Conservation (phyloP, 23 tunicate species). For the Aplidium turbinatum region DNA sequence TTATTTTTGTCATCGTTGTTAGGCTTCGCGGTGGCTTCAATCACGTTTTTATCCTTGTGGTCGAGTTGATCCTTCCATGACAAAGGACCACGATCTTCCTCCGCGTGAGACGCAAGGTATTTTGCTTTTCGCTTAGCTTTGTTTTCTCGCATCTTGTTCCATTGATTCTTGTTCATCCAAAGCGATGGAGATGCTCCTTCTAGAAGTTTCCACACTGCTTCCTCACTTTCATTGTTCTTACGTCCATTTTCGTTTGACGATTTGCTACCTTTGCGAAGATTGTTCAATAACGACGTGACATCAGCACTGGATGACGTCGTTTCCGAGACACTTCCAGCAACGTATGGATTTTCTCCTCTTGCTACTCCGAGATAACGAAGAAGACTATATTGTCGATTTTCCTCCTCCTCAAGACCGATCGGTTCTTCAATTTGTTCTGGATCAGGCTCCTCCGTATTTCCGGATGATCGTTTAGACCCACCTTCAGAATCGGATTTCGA, state of each 20-base stretch:
- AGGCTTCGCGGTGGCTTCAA: constrained; percentile 14
- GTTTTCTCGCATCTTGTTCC: constrained; percentile 32
- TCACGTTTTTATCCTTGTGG: constrained; percentile 28
- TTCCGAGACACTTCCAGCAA: constrained; percentile 32
- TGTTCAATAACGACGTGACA: constrained; percentile 26
- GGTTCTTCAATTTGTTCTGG: background rate
- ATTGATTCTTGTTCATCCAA: constrained; percentile 62
- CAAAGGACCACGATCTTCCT: constrained; percentile 26
- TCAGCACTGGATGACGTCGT: constrained; percentile 46
- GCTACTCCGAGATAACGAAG: constrained; percentile 64
- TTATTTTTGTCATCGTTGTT: background rate
- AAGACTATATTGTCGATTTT: constrained; percentile 42
- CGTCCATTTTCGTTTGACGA: background rate
- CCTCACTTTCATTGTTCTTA: constrained; percentile 28
- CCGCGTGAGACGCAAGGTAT: background rate
- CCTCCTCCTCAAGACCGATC: constrained; percentile 12
- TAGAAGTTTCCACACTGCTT: constrained; percentile 68
- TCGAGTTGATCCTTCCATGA: constrained; percentile 60
- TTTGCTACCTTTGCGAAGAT: constrained; percentile 3
- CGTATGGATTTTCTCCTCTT: constrained; percentile 55
- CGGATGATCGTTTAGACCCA: too few relatives aligned
- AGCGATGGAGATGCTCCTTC: constrained; percentile 62
- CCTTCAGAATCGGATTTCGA: too few relatives aligned
- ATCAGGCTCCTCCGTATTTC: too few relatives aligned
- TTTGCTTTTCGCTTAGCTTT: constrained; percentile 17